phyloP scores from a whole-genome alignment of 2,888 invertebrate species.

The Melanotus villosus region DNA sequence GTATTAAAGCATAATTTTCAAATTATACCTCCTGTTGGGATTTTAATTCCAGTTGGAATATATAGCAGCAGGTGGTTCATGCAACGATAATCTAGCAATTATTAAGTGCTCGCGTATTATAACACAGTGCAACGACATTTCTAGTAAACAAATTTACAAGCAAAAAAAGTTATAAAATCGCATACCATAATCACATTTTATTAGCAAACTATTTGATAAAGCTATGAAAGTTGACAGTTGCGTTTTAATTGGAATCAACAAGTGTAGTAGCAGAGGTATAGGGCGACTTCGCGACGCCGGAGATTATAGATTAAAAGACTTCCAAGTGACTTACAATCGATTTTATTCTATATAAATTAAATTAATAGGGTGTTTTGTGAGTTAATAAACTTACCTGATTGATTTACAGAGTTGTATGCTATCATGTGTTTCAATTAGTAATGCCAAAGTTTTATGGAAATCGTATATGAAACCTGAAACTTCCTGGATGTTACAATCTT shows the following conservation, averaged over 20 bases:
- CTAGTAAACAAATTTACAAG: background rate
- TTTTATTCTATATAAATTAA: slow-evolving; percentile 22
- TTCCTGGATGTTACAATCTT: slow-evolving; percentile 1
- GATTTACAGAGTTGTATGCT: background rate
- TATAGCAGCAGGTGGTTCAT: slow-evolving; percentile 2
- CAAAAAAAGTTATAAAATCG: slow-evolving; percentile 2
- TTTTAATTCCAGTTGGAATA: background rate
- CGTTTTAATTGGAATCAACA: slow-evolving; percentile 34
- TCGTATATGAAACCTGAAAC: slow-evolving; percentile 8
- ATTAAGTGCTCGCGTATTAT: background rate
- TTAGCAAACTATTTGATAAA: slow-evolving; percentile 24
- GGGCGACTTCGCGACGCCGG: slow-evolving; percentile 21
- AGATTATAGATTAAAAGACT: slow-evolving; percentile 16
- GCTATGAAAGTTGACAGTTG: slow-evolving; percentile 29
- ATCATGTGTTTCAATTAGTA: slow-evolving; percentile 2
- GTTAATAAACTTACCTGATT: slow-evolving; percentile 19
- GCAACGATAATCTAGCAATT: background rate
- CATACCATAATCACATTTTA: slow-evolving; percentile 27
- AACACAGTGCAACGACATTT: slow-evolving; percentile 23
- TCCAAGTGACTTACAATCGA: slow-evolving; percentile 15
- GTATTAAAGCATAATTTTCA: too few species aligned
- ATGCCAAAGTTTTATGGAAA: slow-evolving; percentile 9
- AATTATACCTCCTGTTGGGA: too few species aligned
- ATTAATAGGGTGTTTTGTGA: slow-evolving; percentile 11
- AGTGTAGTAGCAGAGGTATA: slow-evolving; percentile 7